phyloP scores from a whole-genome alignment of 2,888 invertebrate species.

The Meganola albula region DNA sequence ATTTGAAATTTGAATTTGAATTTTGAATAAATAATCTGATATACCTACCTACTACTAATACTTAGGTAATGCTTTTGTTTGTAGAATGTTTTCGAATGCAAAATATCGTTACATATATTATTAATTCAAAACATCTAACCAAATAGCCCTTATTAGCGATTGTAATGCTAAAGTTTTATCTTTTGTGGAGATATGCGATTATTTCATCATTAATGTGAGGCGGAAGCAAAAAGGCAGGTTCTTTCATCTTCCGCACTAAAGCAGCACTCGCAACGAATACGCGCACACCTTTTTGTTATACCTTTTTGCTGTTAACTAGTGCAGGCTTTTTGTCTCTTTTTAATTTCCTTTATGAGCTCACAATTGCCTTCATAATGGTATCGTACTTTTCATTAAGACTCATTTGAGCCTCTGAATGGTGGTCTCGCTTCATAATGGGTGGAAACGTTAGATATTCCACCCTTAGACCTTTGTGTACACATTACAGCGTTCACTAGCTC shows the following conservation, averaged over 20 bases:
- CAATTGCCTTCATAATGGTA: constrained; percentile 70
- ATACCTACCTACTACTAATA: too few relatives aligned
- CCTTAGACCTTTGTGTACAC: constrained; percentile 60
- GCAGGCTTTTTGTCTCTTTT: constrained; percentile 55
- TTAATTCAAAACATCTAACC: too few relatives aligned
- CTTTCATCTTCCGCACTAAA: constrained; percentile 30
- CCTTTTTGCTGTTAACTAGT: constrained; percentile 36
- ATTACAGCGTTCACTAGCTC: constrained; percentile 45
- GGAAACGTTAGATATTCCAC: constrained; percentile 57
- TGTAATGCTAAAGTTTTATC: constrained; percentile 3
- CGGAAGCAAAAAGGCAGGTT: constrained; percentile 24
- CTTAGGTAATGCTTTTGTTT: too few relatives aligned
- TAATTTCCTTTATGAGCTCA: constrained; percentile 70
- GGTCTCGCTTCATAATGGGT: constrained; percentile 59
- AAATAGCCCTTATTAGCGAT: too few relatives aligned
- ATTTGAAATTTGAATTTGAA: too few relatives aligned
- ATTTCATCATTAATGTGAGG: constrained; percentile 20
- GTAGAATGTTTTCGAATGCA: too few relatives aligned
- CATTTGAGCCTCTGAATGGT: constrained; percentile 64
- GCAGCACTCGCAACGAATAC: constrained; percentile 28
- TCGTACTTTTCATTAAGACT: constrained; percentile 70
- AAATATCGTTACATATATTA: too few relatives aligned
- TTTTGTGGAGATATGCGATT: constrained; percentile 17
- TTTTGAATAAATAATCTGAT: too few relatives aligned
- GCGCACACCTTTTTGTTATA: constrained; percentile 36